phyloP scores from a whole-genome alignment of 2,797 vertebrate species.

The Erethizon dorsatum region DNA sequence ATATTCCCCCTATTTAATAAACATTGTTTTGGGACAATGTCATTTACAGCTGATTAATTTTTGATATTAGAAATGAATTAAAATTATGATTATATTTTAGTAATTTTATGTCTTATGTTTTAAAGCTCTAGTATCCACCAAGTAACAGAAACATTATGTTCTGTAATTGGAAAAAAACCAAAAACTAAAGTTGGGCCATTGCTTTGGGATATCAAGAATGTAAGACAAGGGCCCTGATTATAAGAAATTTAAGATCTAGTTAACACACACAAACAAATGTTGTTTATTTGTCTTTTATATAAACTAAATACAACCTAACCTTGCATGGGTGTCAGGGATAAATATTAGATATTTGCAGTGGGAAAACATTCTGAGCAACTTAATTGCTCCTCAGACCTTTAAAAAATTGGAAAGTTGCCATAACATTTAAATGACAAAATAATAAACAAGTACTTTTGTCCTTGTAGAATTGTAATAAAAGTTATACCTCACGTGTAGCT shows the following conservation, averaged over 20 bases:
- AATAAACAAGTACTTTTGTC: slow-evolving; percentile 41
- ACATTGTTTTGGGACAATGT: not conserved
- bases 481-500: slow-evolving; percentile 67
- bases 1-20: not conserved
- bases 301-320: not conserved
- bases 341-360: slow-evolving; percentile 54
- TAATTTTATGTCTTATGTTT: slow-evolving; percentile 44
- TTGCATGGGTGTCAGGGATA: not conserved
- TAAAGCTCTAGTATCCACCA: slow-evolving; percentile 14
- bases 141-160: slow-evolving; percentile 21
- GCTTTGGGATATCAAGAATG: not conserved
- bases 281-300: not conserved
- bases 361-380: slow-evolving; percentile 21
- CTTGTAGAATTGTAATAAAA: slow-evolving; percentile 68
- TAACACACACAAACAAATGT: not conserved
- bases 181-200: not conserved
- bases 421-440: slow-evolving; percentile 65
- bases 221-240: not conserved
- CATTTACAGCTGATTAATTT: not conserved
- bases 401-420: slow-evolving; percentile 30
- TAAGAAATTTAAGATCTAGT: not conserved
- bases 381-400: not conserved
- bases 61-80: slow-evolving; percentile 21
- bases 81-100: not conserved
- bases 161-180: not conserved